Evolutionary conservation across 2,113 vertebrate species (phyloP).

Genomic region (Pycnonotus jocosus): DNA sequence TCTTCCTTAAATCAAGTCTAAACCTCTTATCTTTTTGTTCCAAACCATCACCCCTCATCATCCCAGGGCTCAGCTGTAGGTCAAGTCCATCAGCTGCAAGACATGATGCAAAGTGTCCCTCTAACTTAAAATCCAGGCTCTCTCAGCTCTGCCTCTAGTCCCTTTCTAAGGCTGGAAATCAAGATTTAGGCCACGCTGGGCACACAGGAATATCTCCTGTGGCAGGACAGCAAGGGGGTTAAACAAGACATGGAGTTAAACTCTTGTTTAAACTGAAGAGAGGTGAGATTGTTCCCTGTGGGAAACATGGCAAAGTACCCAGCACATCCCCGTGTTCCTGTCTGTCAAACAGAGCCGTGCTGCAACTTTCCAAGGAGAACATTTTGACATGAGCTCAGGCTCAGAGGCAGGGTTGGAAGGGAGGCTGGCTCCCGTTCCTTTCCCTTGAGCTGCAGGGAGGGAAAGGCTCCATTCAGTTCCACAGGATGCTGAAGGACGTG

Average conservation of each 20-base stretch:
- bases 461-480: not conserved
- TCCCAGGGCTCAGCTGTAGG: not conserved
- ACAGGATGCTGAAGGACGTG: not conserved
- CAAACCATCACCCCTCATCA: too few species aligned
- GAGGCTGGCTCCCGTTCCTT: not conserved
- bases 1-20: not conserved
- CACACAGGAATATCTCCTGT: not conserved
- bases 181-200: not conserved
- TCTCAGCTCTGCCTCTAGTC: not conserved
- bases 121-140: not conserved
- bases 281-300: not conserved
- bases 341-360: not conserved
- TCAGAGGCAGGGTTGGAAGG: not conserved
- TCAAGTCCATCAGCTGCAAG: not conserved
- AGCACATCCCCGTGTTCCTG: not conserved
- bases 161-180: not conserved
- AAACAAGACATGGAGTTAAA: not conserved
- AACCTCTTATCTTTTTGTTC: not conserved
- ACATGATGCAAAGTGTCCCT: not conserved
- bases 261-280: not conserved
- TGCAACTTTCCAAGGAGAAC: not conserved
- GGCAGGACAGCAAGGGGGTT: not conserved
- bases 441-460: not conserved
- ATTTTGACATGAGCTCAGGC: slow-evolving; percentile 1
- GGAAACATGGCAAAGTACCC: not conserved